Conservation (phyloP, 2,888 invertebrate genomes). For the Lycia hirtaria region DNA sequence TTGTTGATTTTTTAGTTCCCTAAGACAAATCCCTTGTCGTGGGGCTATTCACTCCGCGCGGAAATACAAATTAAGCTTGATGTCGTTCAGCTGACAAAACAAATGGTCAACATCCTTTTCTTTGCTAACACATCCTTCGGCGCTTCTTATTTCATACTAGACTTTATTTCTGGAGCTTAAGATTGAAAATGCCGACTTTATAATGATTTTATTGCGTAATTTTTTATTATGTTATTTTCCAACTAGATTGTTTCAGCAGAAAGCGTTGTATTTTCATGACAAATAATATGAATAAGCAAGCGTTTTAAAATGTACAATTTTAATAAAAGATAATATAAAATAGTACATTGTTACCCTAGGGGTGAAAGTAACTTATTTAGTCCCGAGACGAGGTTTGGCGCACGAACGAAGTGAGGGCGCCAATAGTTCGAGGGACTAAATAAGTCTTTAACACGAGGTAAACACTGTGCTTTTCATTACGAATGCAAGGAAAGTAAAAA, state of each 20-base stretch:
- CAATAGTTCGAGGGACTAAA: no score
- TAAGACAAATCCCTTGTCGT: constrained; percentile 31
- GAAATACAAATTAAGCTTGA: constrained; percentile 57
- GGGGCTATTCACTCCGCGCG: constrained; percentile 41
- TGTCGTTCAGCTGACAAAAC: constrained; percentile 54
- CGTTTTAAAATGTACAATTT: no score
- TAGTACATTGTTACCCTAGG: no score
- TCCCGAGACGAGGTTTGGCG: no score
- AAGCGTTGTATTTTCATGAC: not conserved
- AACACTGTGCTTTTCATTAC: no score
- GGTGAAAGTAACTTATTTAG: no score
- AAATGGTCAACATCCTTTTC: constrained; percentile 53
- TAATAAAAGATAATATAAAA: no score
- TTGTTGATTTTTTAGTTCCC: constrained; percentile 19
- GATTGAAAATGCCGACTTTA: not conserved
- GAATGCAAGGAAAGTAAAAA: no score
- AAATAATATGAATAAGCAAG: no score
- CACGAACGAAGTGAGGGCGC: no score
- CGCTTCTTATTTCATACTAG: constrained; percentile 12
- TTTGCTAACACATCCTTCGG: constrained; percentile 31
- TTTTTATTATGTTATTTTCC: constrained; percentile 12
- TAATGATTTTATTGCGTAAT: not conserved
- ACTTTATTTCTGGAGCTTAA: constrained; percentile 3
- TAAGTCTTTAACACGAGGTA: no score
- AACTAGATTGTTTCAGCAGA: not conserved